Evolutionary conservation across 2,888 invertebrate genomes (phyloP).

Genomic region (Exocentrus adspersus): DNA sequence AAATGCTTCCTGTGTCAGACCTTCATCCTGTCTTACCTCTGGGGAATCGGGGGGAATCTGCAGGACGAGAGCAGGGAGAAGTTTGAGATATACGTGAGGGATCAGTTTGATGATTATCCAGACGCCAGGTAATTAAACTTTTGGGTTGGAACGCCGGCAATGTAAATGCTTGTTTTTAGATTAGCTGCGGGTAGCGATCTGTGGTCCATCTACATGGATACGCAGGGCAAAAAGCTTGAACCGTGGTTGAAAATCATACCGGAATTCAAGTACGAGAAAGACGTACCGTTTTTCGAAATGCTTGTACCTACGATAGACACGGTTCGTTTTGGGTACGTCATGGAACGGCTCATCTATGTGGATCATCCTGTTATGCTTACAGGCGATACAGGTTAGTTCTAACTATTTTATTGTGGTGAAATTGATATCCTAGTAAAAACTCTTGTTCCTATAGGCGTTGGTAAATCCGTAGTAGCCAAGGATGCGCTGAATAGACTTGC

Average conservation of each 20-base stretch:
- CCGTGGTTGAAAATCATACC: slow-evolving; percentile 84
- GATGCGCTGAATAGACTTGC: slow-evolving; percentile 75
- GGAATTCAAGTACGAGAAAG: slow-evolving; percentile 74
- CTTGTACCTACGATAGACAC: slow-evolving; percentile 93
- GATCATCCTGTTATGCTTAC: slow-evolving; percentile 86
- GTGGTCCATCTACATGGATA: slow-evolving; percentile 82
- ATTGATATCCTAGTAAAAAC: too few relatives aligned
- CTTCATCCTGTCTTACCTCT: slow-evolving; percentile 84
- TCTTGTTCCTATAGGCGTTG: too few relatives aligned
- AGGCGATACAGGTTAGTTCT: slow-evolving; percentile 80
- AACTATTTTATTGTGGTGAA: too few relatives aligned
- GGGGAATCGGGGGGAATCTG: slow-evolving; percentile 89
- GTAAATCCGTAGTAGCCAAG: slow-evolving; percentile 88
- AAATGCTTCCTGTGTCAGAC: slow-evolving; percentile 76
- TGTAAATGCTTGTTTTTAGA: too few relatives aligned
- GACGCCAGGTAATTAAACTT: slow-evolving; percentile 68
- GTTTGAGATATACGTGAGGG: slow-evolving; percentile 76
- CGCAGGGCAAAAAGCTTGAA: slow-evolving; percentile 75
- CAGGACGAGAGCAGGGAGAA: slow-evolving; percentile 73
- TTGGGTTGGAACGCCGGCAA: too few relatives aligned
- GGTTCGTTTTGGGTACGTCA: slow-evolving; percentile 83
- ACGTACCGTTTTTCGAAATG: slow-evolving; percentile 86
- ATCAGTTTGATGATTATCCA: slow-evolving; percentile 75
- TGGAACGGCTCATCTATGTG: slow-evolving; percentile 77
- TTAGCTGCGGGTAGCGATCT: slow-evolving; percentile 75